Conservation (phyloP, 1,140 invertebrate species). For the Brachionus asplanchnoidis region DNA sequence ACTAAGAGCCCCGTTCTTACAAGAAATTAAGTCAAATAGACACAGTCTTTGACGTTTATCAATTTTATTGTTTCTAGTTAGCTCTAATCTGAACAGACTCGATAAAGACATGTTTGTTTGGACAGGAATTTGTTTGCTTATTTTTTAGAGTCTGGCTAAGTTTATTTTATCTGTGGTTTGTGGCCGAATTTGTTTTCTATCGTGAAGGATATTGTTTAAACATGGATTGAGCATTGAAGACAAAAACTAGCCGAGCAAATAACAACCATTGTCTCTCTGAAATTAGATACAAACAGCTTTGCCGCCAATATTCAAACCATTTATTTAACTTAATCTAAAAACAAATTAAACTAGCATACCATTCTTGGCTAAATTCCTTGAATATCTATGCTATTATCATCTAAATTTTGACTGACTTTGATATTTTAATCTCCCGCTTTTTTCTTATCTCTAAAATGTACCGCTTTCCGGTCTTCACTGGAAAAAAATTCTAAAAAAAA, state of each 20-base stretch:
- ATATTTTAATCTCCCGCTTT: background rate
- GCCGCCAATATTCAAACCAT: background rate
- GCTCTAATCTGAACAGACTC: slow-evolving; percentile 9
- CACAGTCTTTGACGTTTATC: background rate
- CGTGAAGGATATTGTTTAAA: background rate
- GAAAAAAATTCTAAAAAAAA: background rate
- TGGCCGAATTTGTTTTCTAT: background rate
- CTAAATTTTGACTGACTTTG: background rate
- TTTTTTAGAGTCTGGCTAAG: background rate
- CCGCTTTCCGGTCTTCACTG: background rate
- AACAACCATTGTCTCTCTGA: background rate
- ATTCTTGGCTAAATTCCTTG: background rate
- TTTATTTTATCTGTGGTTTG: background rate
- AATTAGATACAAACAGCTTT: background rate
- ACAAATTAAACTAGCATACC: background rate
- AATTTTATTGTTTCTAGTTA: slow-evolving; percentile 16
- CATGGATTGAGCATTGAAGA: background rate
- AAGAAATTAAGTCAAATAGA: background rate
- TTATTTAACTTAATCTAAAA: background rate
- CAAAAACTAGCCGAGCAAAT: background rate
- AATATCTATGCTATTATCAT: background rate
- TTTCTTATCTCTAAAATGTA: background rate
- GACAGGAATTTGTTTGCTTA: background rate
- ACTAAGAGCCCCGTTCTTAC: background rate
- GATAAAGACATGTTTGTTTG: slow-evolving; percentile 12